These are phyloP conservation scores for Rugalucina vietnamica DNA, from an alignment of 2,888 invertebrate species.

Conservation along the genomic window DNA sequence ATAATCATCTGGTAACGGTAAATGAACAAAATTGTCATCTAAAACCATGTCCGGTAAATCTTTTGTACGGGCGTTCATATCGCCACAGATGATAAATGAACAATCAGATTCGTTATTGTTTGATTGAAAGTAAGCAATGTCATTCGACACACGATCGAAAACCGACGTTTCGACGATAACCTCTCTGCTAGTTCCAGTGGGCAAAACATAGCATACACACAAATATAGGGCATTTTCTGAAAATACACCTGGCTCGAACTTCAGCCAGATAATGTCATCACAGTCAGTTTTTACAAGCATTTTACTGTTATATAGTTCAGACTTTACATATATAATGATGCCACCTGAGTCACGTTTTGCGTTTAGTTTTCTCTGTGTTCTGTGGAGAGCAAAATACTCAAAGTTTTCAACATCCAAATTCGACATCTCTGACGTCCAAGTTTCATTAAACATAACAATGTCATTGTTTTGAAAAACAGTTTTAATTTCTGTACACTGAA, in stretches of 20 bases:
- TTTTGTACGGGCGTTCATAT: background rate
- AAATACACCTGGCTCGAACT: background rate
- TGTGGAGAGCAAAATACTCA: background rate
- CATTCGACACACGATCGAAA: background rate
- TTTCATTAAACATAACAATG: background rate
- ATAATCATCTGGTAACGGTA: background rate
- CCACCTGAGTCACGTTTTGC: background rate
- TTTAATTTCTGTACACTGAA: background rate
- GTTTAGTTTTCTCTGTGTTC: background rate
- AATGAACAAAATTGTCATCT: background rate
- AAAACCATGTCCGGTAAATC: background rate
- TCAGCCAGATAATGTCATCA: background rate
- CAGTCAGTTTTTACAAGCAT: background rate
- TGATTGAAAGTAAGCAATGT: background rate
- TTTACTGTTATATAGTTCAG: background rate
- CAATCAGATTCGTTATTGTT: background rate
- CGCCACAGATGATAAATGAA: background rate
- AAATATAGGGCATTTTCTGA: background rate
- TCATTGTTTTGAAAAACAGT: background rate
- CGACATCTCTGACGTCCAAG: background rate
- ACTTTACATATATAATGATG: background rate
- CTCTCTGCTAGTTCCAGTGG: background rate
- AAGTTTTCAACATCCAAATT: background rate
- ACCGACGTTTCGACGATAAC: background rate
- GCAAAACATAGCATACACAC: background rate